Conservation (phyloP, 2,797 vertebrate genomes). For the Gobio occitaniae region DNA sequence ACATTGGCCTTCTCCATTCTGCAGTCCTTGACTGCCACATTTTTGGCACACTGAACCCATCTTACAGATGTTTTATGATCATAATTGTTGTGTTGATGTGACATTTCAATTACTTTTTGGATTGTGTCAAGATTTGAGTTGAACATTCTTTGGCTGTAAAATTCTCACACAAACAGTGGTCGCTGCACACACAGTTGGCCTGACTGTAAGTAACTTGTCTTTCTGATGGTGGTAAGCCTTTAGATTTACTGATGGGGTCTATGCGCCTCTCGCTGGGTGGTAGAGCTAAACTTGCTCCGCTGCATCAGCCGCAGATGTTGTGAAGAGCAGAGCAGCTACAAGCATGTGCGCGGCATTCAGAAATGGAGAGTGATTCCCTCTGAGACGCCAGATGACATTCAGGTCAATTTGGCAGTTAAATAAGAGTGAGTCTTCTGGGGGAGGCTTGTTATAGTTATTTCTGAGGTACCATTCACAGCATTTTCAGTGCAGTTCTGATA, state of each 20-base stretch:
- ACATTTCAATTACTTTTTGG: conserved; percentile 6
- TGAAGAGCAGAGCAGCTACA: conserved; percentile 40
- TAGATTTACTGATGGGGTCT: conserved; percentile 76
- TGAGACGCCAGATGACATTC: conserved; percentile 52
- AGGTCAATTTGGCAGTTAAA: conserved; percentile 48
- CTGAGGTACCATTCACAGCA: conserved; percentile 25
- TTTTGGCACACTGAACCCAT: background rate
- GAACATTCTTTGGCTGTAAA: background rate
- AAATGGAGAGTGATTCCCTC: conserved; percentile 33
- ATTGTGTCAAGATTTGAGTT: background rate
- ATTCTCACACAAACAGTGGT: conserved; percentile 49
- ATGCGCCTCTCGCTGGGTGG: conserved; percentile 74
- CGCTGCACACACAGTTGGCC: conserved; percentile 28
- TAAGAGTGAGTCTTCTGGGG: conserved; percentile 40
- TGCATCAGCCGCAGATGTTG: conserved; percentile 59
- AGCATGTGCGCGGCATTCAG: conserved; percentile 26
- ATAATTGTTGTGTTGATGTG: background rate
- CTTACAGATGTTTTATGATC: background rate
- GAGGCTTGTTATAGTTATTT: conserved; percentile 44
- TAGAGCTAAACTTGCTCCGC: conserved; percentile 41
- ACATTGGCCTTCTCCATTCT: background rate
- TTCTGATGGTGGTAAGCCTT: conserved; percentile 71
- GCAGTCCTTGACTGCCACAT: background rate
- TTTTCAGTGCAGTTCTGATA: conserved; percentile 14
- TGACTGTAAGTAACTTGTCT: conserved; percentile 44